Conservation (phyloP, 2,888 invertebrate genomes). For the Malachius bipustulatus region DNA sequence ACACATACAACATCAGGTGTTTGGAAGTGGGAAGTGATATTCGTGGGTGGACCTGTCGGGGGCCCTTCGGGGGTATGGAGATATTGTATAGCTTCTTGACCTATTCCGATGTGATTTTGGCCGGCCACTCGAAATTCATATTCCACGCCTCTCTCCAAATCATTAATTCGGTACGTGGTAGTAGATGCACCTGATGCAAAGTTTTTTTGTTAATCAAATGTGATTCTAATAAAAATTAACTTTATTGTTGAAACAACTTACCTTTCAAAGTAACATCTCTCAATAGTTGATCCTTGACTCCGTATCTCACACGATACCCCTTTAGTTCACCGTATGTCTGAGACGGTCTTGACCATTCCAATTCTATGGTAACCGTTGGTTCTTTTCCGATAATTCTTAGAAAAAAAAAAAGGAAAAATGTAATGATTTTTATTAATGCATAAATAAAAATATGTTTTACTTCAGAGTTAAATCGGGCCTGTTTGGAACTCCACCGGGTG, state of each 20-base stretch:
- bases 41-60: conserved; percentile 78
- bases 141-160: conserved; percentile 81
- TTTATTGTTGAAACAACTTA: conserved; percentile 10
- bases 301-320: conserved; percentile 78
- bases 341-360: conserved; percentile 86
- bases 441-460: conserved; percentile 19
- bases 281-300: conserved; percentile 69
- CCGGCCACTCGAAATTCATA: conserved; percentile 97
- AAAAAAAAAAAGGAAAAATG: conserved; percentile 11
- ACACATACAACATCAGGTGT: conserved; percentile 87
- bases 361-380: conserved; percentile 76
- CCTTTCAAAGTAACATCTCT: conserved; percentile 61
- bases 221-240: conserved; percentile 2
- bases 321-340: conserved; percentile 81
- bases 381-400: conserved; percentile 72
- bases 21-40: conserved; percentile 76
- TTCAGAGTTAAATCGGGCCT: conserved; percentile 53
- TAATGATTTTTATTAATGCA: conserved; percentile 2
- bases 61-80: conserved; percentile 90
- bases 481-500: conserved; percentile 87
- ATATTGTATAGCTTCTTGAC: conserved; percentile 85
- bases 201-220: conserved; percentile 5
- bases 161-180: conserved; percentile 59
- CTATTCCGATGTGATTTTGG: conserved; percentile 86
- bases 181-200: conserved; percentile 41